Conservation (phyloP, 2,888 invertebrate genomes). For the Nebria salina region DNA sequence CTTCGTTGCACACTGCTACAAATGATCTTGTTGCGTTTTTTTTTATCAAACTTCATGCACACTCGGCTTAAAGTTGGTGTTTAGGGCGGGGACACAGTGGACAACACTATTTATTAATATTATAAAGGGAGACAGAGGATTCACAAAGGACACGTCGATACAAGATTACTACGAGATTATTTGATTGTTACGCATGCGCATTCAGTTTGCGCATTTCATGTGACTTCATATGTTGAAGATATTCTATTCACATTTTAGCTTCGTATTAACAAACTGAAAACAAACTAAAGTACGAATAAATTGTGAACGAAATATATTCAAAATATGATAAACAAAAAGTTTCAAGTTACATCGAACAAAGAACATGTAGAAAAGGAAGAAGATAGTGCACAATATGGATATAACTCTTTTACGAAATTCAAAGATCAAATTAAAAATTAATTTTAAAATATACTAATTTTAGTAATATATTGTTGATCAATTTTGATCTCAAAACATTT, state of each 20-base stretch:
- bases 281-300: conserved; percentile 19
- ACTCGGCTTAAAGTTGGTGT: conserved; percentile 17
- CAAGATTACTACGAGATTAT: neutral
- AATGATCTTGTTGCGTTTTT: conserved; percentile 39
- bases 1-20: conserved; percentile 32
- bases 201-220: neutral
- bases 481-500: too few relatives aligned
- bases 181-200: neutral
- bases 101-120: conserved; percentile 20
- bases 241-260: conserved; percentile 33
- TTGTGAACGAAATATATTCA: conserved; percentile 32
- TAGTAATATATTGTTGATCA: too few relatives aligned
- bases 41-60: conserved; percentile 38
- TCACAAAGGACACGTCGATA: neutral
- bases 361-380: neutral
- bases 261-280: conserved; percentile 26
- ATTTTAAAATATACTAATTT: neutral
- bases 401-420: neutral
- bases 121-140: conserved; percentile 1
- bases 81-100: conserved; percentile 21
- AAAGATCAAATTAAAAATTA: neutral
- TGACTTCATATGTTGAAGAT: conserved; percentile 8
- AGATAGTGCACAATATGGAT: neutral
- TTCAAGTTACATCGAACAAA: conserved; percentile 2
- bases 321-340: conserved; percentile 8